These are phyloP conservation scores for Dissostichus mawsoni DNA, from an alignment of 2,113 vertebrate species.

Conservation along the genomic window DNA sequence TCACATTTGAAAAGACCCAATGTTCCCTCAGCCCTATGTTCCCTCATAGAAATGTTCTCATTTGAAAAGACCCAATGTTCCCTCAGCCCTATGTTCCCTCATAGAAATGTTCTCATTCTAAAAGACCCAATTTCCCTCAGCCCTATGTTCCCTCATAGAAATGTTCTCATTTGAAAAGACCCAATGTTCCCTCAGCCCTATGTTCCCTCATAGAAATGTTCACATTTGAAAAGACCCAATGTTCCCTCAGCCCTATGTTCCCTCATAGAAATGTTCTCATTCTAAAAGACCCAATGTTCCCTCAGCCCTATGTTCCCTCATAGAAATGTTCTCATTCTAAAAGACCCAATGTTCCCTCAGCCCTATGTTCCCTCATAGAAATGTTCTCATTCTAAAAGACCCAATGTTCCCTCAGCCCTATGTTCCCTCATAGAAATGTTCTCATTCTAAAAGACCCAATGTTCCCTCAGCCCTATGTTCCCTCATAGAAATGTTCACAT, in stretches of 20 bases:
- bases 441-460: no score
- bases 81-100: no score
- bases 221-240: no score
- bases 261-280: not conserved
- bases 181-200: not conserved
- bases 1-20: not conserved
- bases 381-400: not conserved
- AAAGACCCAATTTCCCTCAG: not conserved
- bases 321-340: no score
- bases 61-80: not conserved
- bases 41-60: not conserved
- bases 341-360: not conserved
- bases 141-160: not conserved
- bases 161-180: not conserved
- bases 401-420: not conserved
- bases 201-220: no score
- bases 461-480: not conserved
- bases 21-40: not conserved
- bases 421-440: no score
- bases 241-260: not conserved
- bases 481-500: not conserved
- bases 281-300: not conserved
- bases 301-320: not conserved
- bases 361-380: not conserved
- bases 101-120: not conserved